A percentile compares a stretch with the other conserved stretches of the same genome.
These are phyloP conservation scores for Drosophila littoralis DNA, from an alignment of 1,140 invertebrate genomes.

Conservation along the genomic window DNA sequence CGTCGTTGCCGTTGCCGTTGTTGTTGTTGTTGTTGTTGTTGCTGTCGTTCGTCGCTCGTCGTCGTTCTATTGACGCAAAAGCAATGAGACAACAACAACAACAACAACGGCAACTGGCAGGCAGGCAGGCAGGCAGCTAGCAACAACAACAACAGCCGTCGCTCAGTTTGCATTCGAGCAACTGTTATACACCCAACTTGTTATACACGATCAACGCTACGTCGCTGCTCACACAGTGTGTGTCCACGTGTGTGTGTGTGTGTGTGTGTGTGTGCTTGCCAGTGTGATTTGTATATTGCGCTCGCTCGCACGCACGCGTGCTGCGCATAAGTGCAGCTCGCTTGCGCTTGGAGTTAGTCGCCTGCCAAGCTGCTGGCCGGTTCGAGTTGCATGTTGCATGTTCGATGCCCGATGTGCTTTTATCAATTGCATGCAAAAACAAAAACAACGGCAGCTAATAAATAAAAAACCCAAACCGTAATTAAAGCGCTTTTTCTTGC, in stretches of 20 bases:
- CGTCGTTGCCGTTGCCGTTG: slow-evolving; percentile 8
- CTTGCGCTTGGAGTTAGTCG: neutral
- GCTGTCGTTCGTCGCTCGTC: slow-evolving; percentile 39
- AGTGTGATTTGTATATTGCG: slow-evolving; percentile 70
- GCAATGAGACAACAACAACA: slow-evolving; percentile 59
- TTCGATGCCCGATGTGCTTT: slow-evolving; percentile 48
- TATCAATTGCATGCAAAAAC: slow-evolving; percentile 45
- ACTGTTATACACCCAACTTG: slow-evolving; percentile 70
- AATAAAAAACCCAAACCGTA: slow-evolving; percentile 46
- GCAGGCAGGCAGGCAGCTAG: neutral
- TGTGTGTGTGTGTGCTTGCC: slow-evolving; percentile 26
- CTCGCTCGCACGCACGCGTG: slow-evolving; percentile 45
- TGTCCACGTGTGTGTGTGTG: slow-evolving; percentile 16
- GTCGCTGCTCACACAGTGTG: slow-evolving; percentile 19
- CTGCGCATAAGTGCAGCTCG: slow-evolving; percentile 16
- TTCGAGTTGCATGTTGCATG: slow-evolving; percentile 46
- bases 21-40: slow-evolving; percentile 29
- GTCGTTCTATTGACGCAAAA: slow-evolving; percentile 76
- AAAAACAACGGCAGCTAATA: slow-evolving; percentile 25
- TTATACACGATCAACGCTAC: slow-evolving; percentile 58
- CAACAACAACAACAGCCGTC: slow-evolving; percentile 29
- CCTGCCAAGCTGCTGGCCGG: neutral
- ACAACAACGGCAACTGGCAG: slow-evolving; percentile 13
- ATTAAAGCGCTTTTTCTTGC: slow-evolving; percentile 47
- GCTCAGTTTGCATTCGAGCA: slow-evolving; percentile 57